Conservation (phyloP, 2,888 invertebrate species). For the Drosophila mettleri region DNA sequence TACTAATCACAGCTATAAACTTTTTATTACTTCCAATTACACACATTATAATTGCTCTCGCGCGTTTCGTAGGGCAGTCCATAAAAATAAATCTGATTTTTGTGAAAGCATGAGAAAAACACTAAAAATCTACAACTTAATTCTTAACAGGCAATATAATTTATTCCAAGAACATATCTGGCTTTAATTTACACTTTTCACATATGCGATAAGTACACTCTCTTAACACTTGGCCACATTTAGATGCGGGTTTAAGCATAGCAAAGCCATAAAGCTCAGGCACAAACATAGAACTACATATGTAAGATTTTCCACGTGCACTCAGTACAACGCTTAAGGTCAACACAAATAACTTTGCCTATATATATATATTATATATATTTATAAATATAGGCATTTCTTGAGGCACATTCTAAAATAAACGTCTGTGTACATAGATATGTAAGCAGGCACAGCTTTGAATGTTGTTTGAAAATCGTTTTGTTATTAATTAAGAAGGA, state of each 20-base stretch:
- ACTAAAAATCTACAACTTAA: constrained; percentile 5
- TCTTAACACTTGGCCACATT: constrained; percentile 14
- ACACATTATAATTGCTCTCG: background rate
- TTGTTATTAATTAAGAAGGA: constrained; percentile 53
- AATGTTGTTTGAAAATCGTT: constrained; percentile 37
- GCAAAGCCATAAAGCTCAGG: constrained; percentile 31
- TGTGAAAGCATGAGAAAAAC: constrained; percentile 23
- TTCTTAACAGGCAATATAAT: constrained; percentile 10
- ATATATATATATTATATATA: constrained; percentile 22
- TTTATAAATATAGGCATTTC: constrained; percentile 21
- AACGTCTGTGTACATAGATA: constrained; percentile 32
- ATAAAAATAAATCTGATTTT: constrained; percentile 2
- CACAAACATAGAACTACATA: constrained; percentile 20
- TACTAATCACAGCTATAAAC: background rate
- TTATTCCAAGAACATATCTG: constrained; percentile 11
- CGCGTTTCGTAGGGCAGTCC: background rate
- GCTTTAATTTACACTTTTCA: constrained; percentile 4
- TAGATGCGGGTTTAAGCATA: constrained; percentile 11
- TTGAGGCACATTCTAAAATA: constrained; percentile 49
- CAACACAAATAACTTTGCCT: constrained; percentile 60
- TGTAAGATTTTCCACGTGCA: constrained; percentile 52
- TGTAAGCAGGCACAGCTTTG: constrained; percentile 44
- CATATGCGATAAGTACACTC: constrained; percentile 14
- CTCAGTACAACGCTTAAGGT: constrained; percentile 44
- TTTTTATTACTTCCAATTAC: constrained; percentile 1